Conservation (phyloP, 1,140 invertebrate genomes). For the Drosophila hydei region DNA sequence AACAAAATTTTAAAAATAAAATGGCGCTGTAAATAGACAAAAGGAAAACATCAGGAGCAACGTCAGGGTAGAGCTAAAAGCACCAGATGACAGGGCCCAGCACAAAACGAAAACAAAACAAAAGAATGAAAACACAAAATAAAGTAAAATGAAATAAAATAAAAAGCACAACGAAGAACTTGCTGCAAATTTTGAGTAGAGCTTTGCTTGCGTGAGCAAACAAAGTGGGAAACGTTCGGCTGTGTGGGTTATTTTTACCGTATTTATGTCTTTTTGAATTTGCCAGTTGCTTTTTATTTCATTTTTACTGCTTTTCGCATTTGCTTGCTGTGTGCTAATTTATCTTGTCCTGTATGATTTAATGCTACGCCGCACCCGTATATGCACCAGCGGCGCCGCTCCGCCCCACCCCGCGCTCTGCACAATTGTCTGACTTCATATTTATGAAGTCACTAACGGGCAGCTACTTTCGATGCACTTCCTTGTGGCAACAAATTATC, state of each 20-base stretch:
- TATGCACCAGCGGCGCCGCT: constrained; percentile 9
- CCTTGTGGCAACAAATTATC: constrained; percentile 44
- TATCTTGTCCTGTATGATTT: constrained; percentile 75
- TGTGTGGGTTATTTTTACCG: constrained; percentile 7
- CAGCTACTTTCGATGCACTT: constrained; percentile 39
- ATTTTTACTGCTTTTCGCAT: constrained; percentile 16
- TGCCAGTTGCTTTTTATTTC: constrained; percentile 15
- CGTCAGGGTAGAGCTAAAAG: constrained; percentile 11
- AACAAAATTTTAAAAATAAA: constrained; percentile 67
- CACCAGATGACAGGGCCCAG: constrained; percentile 20
- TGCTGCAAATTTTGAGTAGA: constrained; percentile 18
- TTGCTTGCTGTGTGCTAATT: constrained; percentile 49
- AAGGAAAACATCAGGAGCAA: constrained; percentile 38
- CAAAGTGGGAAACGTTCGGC: not conserved
- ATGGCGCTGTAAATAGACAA: constrained; percentile 68
- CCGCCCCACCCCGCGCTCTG: not conserved
- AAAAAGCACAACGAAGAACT: constrained; percentile 18
- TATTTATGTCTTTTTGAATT: constrained; percentile 30
- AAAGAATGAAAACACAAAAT: constrained; percentile 1
- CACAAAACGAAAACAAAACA: constrained; percentile 8
- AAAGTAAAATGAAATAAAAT: constrained; percentile 24
- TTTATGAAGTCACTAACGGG: constrained; percentile 41
- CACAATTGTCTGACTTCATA: constrained; percentile 22
- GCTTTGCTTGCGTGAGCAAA: constrained; percentile 21
- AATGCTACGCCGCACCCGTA: constrained; percentile 44